A percentile compares a stretch with the other conserved stretches of the same genome.
Evolutionary conservation across 2,797 vertebrate genomes (phyloP).

Genomic region (Crotalus adamanteus): DNA sequence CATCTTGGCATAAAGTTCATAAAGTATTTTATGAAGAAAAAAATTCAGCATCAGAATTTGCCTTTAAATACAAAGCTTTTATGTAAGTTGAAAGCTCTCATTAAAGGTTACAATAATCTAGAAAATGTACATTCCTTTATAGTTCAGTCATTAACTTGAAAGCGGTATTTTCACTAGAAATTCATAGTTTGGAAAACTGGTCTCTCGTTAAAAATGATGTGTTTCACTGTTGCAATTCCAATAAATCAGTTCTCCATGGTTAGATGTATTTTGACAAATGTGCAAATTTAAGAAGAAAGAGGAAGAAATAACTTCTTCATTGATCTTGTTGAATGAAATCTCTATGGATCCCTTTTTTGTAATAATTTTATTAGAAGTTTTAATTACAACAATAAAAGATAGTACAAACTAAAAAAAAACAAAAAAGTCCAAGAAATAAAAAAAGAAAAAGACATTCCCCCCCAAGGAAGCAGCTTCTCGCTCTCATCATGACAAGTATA

Average conservation of each 20-base stretch:
- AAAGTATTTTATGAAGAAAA: constrained; percentile 23
- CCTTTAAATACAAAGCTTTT: constrained; percentile 27
- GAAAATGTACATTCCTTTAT: constrained; percentile 10
- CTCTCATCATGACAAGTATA: not conserved
- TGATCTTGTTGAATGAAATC: not conserved
- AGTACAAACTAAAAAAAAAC: not conserved
- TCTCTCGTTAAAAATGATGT: not conserved
- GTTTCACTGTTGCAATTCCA: not conserved
- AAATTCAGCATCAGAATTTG: constrained; percentile 35
- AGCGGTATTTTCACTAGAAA: not conserved
- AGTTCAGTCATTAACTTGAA: constrained; percentile 11
- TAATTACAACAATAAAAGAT: not conserved
- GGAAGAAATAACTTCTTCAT: not conserved
- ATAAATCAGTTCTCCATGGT: not conserved
- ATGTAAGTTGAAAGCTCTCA: not conserved
- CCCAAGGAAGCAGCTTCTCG: not conserved
- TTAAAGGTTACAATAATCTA: constrained; percentile 14
- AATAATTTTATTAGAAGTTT: not conserved
- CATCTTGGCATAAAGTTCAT: constrained; percentile 1
- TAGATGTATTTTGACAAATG: not conserved
- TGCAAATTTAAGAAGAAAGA: not conserved
- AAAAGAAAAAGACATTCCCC: not conserved
- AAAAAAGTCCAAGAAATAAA: not conserved
- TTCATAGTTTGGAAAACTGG: not conserved
- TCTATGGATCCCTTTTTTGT: not conserved